phyloP scores from a whole-genome alignment of 1,140 invertebrate species.

The Ericerus pela region DNA sequence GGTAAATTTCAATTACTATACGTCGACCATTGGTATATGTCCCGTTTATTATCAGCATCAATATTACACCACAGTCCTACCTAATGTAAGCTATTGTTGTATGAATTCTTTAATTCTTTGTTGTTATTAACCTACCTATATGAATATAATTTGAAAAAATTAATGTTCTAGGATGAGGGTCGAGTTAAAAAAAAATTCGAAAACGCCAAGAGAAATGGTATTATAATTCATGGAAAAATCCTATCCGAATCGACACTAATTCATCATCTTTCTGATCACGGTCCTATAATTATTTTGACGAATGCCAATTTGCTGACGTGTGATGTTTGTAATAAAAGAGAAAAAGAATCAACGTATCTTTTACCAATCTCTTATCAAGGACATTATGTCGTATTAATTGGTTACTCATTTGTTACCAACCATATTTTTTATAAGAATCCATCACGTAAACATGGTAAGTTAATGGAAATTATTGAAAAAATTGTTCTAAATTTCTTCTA shows the following conservation, averaged over 20 bases:
- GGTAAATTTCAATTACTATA: background rate
- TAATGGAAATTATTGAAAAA: too few species aligned
- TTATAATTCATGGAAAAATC: background rate
- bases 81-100: background rate
- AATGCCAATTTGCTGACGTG: background rate
- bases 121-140: background rate
- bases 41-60: background rate
- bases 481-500: too few species aligned
- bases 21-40: background rate
- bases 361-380: background rate
- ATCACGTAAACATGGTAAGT: background rate
- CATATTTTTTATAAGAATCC: background rate
- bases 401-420: background rate
- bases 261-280: background rate
- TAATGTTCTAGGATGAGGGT: background rate
- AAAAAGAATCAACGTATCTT: background rate
- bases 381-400: background rate
- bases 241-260: background rate
- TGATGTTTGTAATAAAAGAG: background rate
- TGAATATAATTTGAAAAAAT: background rate
- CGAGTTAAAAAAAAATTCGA: background rate
- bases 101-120: too few species aligned
- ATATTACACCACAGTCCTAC: background rate
- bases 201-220: background rate
- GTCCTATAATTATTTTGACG: background rate